Percentiles rank a stretch among this genome's conserved stretches.
Evolutionary conservation across 1,140 invertebrate species (phyloP).

Genomic region (Drosophila azteca): DNA sequence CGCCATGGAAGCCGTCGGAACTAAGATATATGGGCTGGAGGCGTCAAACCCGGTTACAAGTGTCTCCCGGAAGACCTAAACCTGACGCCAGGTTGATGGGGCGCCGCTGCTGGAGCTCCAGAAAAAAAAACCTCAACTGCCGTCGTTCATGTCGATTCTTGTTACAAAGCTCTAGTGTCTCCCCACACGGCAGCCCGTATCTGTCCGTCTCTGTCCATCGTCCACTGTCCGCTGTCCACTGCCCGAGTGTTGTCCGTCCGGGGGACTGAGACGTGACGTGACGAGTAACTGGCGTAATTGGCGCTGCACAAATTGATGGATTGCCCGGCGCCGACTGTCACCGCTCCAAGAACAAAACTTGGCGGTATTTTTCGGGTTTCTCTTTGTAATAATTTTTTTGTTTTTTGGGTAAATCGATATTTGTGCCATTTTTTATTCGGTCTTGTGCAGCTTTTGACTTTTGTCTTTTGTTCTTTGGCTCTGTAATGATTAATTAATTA

Average conservation of each 20-base stretch:
- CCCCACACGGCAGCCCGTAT: slow-evolving; percentile 39
- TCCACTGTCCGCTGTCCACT: slow-evolving; percentile 19
- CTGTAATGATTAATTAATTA: slow-evolving; percentile 74
- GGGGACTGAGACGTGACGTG: slow-evolving; percentile 53
- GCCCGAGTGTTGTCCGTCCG: slow-evolving; percentile 16
- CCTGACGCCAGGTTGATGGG: slow-evolving; percentile 44
- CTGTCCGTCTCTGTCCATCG: slow-evolving; percentile 34
- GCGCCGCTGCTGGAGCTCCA: slow-evolving; percentile 22
- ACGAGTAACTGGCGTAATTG: slow-evolving; percentile 75
- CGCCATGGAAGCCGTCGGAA: slow-evolving; percentile 38
- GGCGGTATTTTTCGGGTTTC: slow-evolving; percentile 65
- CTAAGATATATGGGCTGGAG: slow-evolving; percentile 45
- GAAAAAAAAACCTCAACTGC: slow-evolving; percentile 19
- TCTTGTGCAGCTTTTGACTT: slow-evolving; percentile 59
- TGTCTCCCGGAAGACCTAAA: neutral
- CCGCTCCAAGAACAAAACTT: slow-evolving; percentile 52
- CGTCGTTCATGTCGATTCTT: slow-evolving; percentile 40
- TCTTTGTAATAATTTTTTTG: slow-evolving; percentile 40
- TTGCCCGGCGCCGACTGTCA: slow-evolving; percentile 74
- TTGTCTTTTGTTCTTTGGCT: slow-evolving; percentile 38
- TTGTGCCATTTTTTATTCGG: slow-evolving; percentile 69
- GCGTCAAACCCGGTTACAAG: slow-evolving; percentile 12
- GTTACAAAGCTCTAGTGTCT: slow-evolving; percentile 36
- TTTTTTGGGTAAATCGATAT: slow-evolving; percentile 68
- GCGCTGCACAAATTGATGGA: slow-evolving; percentile 74